Base-by-base conservation (phyloP, 2,797 vertebrate genomes). In the Odontamblyopus rebecca region DNA sequence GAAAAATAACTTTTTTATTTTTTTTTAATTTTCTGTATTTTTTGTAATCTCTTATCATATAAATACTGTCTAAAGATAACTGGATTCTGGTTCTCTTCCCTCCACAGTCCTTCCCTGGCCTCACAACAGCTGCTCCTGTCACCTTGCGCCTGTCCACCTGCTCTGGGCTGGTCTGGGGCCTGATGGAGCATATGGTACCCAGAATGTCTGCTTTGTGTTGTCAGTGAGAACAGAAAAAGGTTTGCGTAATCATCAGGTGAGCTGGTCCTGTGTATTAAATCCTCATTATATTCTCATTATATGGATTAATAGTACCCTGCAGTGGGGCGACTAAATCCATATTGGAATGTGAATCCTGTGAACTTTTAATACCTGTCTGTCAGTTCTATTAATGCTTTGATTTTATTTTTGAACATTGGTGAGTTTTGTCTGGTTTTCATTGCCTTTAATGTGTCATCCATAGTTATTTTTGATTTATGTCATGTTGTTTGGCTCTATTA, bases 111-210 rank as follows among this genome's bases (percentile, higher is more conserved):
- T 77, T 65, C 70, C 61, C 67, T 75, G 86, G 73, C 82, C 67
- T 35, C 61, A 5, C 62, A 68, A 81, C 88, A 85, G 86, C 88
- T 72, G 70, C 76, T n/a, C 16, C 54, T 70, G 80, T 85, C 70
- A 30, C 76, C 81, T 76, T 67, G 85, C 72, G 67, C 80, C 86
- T 87, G 85, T 82, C 84, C 89, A 85, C 86, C 87, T 89, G 89
- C 82, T 85, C 82, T 77, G 11, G 68, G 68, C 60, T 72, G 56
- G 88, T 89, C 83, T 86, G 81, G 76, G 73, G 84, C 77, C 71
- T 83, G 76, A 84, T 78, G 27, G 78, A 89, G 77, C 92, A 92
- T 93, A 90, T 92, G 91, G 89, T 80, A 85, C 81, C 79, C 69
- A 66, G 81, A 81, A 71, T 72, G 65, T 74, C 54, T 23, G 69